Evolutionary conservation across 2,113 vertebrate species (phyloP), one percentile per base, ranked within the genome.

Genomic region (Nycticorax nycticorax): DNA sequence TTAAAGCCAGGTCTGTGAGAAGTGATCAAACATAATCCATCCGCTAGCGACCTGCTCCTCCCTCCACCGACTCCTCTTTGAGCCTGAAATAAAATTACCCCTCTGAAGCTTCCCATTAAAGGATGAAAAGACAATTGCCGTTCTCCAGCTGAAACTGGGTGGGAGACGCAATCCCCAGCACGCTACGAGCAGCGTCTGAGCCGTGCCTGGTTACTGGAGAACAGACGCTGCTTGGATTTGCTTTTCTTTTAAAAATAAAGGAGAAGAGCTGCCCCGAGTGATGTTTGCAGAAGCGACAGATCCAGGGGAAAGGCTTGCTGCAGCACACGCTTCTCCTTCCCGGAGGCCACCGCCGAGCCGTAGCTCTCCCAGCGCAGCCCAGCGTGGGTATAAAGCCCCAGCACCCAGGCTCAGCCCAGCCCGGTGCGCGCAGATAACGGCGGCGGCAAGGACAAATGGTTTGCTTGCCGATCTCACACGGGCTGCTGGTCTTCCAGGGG

Each of bases 1-100:
- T 87, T 84, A n/a, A 95, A 96, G 95, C 87, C 69, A 90, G 92
- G 93, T 75, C 93, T 94, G 93, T 4, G 23, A 94, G 94, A 96
- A 95, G 92, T 47, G 91, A 96, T 94, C 97, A 91, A 89, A 94
- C 74, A 27, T 64, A 90, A 96, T 67, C 79, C 92, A 35, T 75
- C 77, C 84, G 57, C 79, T 4, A 50, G 56, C 43, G 87, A 93
- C 94, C 95, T 35, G 32, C 75, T 89, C 87, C 93, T 92, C 82
- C 92, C 78, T 96, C 77, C 57, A 16, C 63, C 2, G 2, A 26
- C 80, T 94, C 80, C 71, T 66, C 78, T 77, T 75, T 67, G 77
- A 91, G 86, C 50, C 71, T 62, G 89, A 92, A 92, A 90, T 56
- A 82, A 80, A 92, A 96, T 86, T 50, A 87, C 92, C 77, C 85